Conservation (phyloP, 2,113 vertebrate genomes). For the Gallinago paraguaiae region DNA sequence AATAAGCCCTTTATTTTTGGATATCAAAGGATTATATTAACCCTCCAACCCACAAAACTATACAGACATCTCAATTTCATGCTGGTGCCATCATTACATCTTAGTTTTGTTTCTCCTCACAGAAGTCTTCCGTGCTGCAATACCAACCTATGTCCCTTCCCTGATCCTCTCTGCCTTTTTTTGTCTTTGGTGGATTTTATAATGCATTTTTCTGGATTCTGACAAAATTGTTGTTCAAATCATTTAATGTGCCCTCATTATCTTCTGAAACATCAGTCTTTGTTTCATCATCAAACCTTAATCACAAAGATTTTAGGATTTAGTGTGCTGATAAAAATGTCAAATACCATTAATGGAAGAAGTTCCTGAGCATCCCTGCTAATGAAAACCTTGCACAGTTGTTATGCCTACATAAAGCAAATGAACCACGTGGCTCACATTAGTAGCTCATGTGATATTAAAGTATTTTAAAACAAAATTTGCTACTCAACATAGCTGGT, state of each 20-base stretch:
- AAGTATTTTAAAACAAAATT: neutral
- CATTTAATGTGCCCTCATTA: neutral
- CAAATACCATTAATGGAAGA: neutral
- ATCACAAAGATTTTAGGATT: neutral
- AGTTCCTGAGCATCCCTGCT: neutral
- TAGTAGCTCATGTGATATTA: neutral
- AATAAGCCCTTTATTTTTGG: neutral
- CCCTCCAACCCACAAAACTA: neutral
- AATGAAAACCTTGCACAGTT: neutral
- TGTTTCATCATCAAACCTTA: neutral
- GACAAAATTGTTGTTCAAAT: neutral
- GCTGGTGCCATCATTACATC: neutral
- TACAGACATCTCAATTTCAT: neutral
- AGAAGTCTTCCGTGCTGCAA: neutral
- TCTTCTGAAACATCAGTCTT: neutral
- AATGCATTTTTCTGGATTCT: neutral
- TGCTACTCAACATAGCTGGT: neutral
- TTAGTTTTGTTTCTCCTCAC: neutral
- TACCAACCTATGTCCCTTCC: neutral
- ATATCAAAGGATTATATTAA: neutral
- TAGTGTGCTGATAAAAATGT: neutral
- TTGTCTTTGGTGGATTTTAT: neutral
- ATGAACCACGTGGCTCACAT: neutral
- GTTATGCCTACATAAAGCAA: neutral
- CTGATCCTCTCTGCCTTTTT: neutral